Conservation (phyloP, 2,113 vertebrate species). For the Pantherophis guttatus region DNA sequence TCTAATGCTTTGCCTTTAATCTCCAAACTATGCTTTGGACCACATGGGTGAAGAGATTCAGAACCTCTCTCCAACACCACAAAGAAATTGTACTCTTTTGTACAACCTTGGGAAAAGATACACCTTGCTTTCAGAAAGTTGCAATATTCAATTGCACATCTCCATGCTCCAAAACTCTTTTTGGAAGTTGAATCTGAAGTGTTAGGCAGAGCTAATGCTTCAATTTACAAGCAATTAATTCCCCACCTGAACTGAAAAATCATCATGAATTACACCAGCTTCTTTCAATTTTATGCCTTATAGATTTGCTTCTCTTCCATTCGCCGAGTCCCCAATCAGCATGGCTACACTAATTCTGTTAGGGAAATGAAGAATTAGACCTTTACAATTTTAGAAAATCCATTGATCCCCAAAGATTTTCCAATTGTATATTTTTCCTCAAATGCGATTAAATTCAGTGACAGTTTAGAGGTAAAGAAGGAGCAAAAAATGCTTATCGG, state of each 20-base stretch:
- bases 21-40: neutral
- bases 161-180: neutral
- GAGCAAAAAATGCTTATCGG: neutral
- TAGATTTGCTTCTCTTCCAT: neutral
- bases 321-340: neutral
- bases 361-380: neutral
- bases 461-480: neutral
- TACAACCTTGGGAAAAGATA: neutral
- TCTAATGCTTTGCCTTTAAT: neutral
- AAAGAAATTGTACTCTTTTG: neutral
- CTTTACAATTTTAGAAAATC: neutral
- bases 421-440: neutral
- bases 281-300: neutral
- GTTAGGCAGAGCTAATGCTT: neutral
- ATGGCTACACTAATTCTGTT: neutral
- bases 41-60: neutral
- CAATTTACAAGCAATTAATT: neutral
- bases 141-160: neutral
- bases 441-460: neutral
- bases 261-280: neutral
- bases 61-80: neutral
- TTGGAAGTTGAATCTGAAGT: neutral
- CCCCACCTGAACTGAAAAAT: neutral
- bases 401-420: neutral
- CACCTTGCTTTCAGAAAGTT: neutral